Evolutionary conservation across 2,797 vertebrate genomes (phyloP), one percentile per base, ranked within the genome.

Genomic region (Scarus forsteni): DNA sequence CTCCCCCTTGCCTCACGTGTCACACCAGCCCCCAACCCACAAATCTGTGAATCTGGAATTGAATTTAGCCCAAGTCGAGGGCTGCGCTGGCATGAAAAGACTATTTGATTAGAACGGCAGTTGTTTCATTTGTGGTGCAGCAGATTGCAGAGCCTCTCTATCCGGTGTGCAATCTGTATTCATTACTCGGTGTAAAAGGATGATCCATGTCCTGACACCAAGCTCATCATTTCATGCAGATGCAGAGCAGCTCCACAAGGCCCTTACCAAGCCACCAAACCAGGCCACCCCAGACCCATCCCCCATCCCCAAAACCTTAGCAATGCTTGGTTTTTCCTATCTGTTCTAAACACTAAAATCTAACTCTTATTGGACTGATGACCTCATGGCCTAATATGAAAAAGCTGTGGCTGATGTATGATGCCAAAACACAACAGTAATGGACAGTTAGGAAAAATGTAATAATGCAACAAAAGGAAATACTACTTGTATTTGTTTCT

Each of bases 11-110:
- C 80, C 84, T 85, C 69, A 70, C 73, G 60, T 73, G 51, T 83
- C 77, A 73, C 83, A 77, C 81, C 81, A 84, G 77, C 80, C 90
- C 87, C 86, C 89, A 87, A 78, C 86, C 80, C 85, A 58, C 83
- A 89, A 90, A 91, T 91, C 90, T 90, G 88, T 82, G 92, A 92
- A 92, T 92, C 85, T 92, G 88, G 89, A 93, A 93, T 92, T 93
- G 92, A 93, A 94, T 94, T 92, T 90, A 91, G 93, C 82, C 89
- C 78, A 91, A 94, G 91, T 95, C 94, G 94, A 94, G 88, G 89
- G 89, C 90, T 92, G 83, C 66, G 89, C 88, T 93, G 93, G 89
- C 91, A 94, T 93, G 89, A 94, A 94, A 92, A 92, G 88, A 93
- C 74, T 89, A 92, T 95, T 95, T 94, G 89, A 95, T 92, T 93